These are phyloP conservation scores for Aegotheles bennettii DNA, from an alignment of 2,113 vertebrate genomes.

Conservation along the genomic window DNA sequence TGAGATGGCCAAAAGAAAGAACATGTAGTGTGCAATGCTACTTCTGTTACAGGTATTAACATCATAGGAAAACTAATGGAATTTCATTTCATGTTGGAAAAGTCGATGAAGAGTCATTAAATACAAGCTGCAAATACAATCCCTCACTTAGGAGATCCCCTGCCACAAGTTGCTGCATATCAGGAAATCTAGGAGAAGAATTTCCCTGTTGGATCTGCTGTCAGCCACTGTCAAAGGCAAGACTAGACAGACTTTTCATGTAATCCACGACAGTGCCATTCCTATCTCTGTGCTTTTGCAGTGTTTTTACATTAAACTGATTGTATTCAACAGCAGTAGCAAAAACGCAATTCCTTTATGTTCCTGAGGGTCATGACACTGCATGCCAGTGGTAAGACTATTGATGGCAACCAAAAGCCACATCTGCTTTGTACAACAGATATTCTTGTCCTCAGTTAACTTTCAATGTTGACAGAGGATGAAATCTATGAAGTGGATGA, in stretches of 20 bases:
- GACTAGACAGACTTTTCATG: background rate
- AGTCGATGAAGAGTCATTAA: background rate
- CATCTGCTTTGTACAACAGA: background rate
- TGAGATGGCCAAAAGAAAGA: background rate
- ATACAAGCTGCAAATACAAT: background rate
- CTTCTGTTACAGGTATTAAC: background rate
- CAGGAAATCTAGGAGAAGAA: background rate
- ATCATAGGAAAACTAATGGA: background rate
- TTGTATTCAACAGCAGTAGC: background rate
- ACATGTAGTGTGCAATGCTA: rapidly evolving
- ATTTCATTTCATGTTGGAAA: background rate
- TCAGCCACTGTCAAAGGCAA: background rate
- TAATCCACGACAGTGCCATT: background rate
- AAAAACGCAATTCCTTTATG: background rate
- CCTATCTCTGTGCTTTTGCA: background rate
- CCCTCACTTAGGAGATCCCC: background rate
- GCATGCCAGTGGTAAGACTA: background rate
- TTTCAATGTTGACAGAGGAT: background rate
- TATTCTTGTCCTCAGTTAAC: background rate
- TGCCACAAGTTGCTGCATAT: background rate
- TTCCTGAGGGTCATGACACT: background rate
- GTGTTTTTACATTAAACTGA: background rate
- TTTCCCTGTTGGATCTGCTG: background rate
- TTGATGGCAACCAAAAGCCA: background rate
- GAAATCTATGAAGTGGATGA: background rate